Percentiles rank a stretch among this genome's conserved stretches.
These are phyloP conservation scores for Paramormyrops hopkinsi DNA, from an alignment of 2,797 vertebrate genomes.

Conservation along the genomic window DNA sequence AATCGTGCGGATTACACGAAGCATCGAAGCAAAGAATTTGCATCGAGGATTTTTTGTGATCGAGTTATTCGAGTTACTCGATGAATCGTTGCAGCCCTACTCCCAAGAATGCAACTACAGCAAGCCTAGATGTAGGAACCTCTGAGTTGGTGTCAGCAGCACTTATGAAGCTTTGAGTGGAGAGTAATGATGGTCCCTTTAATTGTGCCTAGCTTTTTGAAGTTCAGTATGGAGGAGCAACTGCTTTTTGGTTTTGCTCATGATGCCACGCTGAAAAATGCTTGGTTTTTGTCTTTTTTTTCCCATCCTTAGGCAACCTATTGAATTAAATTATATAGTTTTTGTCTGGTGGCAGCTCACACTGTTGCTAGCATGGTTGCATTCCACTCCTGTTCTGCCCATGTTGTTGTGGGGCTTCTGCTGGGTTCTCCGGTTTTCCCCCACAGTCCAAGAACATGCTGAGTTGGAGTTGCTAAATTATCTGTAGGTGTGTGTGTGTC, in stretches of 20 bases:
- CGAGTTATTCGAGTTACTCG: too few species aligned
- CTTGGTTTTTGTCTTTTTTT: background rate
- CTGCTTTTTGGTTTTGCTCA: background rate
- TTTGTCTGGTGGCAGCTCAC: background rate
- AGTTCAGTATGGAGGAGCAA: background rate
- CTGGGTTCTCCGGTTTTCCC: background rate
- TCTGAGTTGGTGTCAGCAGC: background rate
- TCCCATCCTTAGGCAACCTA: background rate
- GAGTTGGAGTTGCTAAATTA: background rate
- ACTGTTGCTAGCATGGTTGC: background rate
- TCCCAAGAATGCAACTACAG: background rate
- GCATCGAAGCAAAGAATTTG: too few species aligned
- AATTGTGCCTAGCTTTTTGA: background rate
- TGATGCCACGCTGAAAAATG: background rate
- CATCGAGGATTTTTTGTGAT: too few species aligned
- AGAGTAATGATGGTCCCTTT: background rate
- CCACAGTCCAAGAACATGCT: background rate
- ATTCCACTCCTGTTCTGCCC: background rate
- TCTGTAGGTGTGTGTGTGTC: background rate
- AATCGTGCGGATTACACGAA: too few species aligned
- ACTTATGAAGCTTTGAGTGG: background rate
- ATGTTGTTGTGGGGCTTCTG: background rate
- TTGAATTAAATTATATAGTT: background rate
- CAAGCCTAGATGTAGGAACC: background rate
- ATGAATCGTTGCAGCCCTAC: too few species aligned